These are phyloP conservation scores for Channallabes apus DNA, from an alignment of 2,797 vertebrate genomes.

Conservation along the genomic window DNA sequence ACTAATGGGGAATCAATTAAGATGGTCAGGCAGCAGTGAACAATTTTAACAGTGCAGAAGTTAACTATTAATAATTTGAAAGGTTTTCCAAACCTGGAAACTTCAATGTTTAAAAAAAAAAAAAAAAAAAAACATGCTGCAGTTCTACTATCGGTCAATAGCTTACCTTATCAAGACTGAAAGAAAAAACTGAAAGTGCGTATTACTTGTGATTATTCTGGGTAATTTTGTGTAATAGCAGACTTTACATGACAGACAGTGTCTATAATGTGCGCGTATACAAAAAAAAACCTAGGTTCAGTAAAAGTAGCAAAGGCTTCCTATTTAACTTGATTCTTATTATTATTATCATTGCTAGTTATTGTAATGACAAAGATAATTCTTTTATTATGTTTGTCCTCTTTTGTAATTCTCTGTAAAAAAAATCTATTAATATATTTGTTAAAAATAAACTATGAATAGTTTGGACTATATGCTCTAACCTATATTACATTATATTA, in stretches of 20 bases:
- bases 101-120: conserved; percentile 5
- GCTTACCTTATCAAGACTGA: not conserved
- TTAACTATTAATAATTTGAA: conserved; percentile 45
- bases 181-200: not conserved
- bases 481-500: too few species aligned
- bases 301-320: not conserved
- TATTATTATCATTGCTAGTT: not conserved
- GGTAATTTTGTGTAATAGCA: not conserved
- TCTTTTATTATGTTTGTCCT: not conserved
- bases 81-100: conserved; percentile 31
- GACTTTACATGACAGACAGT: not conserved
- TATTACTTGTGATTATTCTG: not conserved
- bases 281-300: not conserved
- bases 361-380: not conserved
- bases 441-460: too few species aligned
- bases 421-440: too few species aligned
- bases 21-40: conserved; percentile 52
- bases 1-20: conserved; percentile 63
- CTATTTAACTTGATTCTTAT: not conserved
- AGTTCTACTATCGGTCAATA: not conserved
- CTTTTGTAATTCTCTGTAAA: not conserved
- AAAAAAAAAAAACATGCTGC: not conserved
- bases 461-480: not conserved
- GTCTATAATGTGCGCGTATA: not conserved
- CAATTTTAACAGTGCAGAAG: conserved; percentile 51